Base-by-base conservation (phyloP, 2,888 invertebrate species). In the Napeogenes sylphis region DNA sequence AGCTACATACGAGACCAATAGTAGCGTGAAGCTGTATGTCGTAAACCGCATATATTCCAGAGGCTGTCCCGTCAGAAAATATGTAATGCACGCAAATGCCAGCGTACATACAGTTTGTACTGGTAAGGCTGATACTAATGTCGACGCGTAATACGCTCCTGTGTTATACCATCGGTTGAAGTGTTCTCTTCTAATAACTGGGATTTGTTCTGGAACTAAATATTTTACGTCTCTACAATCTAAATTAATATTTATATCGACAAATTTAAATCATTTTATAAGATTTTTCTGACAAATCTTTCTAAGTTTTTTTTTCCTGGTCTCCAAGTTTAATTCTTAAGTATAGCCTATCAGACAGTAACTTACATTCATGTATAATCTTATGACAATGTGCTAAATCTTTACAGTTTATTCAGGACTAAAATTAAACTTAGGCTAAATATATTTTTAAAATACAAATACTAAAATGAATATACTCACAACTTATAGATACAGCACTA, bases 161-260 rank as follows among this genome's bases (percentile, higher is more conserved):
- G 97, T 86, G 30, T 95, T 95, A 84, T 97, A 97, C 97, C 97
- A 97, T 63, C 96, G 93, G 85, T 97, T 97, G 74, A 97, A 95
- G 78, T 97, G 95, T 79, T 97, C 97, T 57, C 96, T 89, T 3
- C 94, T 92, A 60, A 96, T 93, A 62, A 96, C 93, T 14, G 95
- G 94, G 83, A 97, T 92, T 87, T 97, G 96, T 75, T 94, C 87
- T 45, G 97, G 97, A 92, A 97, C 97, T 97, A 85, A 60, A 83
- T 61, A 51, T 10, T 6, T 3, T 10, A 42, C 4, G 14, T n/a
- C 3, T 47, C 47, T 4, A 4, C 12, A 47, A 47, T 47, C 47
- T 35, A 35, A 35, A 35, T 6, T 6, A 35, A 35, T 21, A 21
- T 21, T 35, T 35, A 35, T 1, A 3, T 2, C 35, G 35, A 6